A percentile compares a stretch with the other conserved stretches of the same genome.
Conservation (phyloP, 35 echinoderm and acorn worm species). For the Heliocidaris tuberculata region DNA sequence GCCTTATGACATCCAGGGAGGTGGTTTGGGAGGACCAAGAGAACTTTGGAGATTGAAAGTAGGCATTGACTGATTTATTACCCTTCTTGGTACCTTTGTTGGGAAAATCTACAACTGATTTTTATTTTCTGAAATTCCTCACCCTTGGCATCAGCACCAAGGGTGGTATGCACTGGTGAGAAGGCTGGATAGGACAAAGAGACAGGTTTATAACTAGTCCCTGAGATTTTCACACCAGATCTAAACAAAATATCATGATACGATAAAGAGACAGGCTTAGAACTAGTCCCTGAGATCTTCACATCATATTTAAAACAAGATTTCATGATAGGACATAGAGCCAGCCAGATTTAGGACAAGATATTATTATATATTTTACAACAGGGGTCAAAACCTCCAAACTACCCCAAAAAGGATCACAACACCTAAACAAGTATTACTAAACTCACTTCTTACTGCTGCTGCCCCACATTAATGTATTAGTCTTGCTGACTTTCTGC, state of each 20-base stretch:
- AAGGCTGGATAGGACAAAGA: no score
- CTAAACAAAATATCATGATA: not conserved
- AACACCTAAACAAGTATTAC: not conserved
- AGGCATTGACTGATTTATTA: no score
- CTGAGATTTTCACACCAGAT: no score
- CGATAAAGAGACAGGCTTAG: not conserved
- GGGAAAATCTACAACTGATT: no score
- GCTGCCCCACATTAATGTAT: not conserved
- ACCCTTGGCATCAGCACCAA: no score
- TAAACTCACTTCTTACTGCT: slow-evolving; percentile 27
- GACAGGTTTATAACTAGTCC: no score
- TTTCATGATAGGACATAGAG: not conserved
- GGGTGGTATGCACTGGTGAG: no score
- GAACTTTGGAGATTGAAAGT: no score
- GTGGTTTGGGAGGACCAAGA: no score
- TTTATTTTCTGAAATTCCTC: no score
- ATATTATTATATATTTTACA: not conserved
- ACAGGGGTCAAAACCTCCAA: not conserved
- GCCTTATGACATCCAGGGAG: no score
- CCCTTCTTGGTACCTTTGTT: no score
- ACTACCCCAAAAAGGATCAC: not conserved
- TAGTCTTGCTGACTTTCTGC: not conserved
- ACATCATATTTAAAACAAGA: not conserved
- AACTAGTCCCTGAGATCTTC: not conserved
- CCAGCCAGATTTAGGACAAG: not conserved